Evolutionary conservation across 2,113 vertebrate species (phyloP).

Genomic region (Prunella himalayana): DNA sequence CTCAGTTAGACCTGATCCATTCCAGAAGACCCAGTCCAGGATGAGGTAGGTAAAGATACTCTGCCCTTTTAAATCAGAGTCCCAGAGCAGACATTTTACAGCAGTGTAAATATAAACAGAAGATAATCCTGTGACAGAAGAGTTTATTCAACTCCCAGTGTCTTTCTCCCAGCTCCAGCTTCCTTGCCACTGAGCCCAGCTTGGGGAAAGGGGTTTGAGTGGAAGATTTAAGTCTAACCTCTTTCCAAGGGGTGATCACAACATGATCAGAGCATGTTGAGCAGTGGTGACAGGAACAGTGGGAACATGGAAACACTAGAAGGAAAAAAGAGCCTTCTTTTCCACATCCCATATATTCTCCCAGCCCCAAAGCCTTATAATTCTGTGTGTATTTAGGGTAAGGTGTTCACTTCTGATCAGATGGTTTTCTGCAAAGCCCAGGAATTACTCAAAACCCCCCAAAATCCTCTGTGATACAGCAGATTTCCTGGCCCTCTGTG

Average conservation of each 20-base stretch:
- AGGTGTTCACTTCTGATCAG: background rate
- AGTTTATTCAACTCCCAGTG: background rate
- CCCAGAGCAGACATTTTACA: background rate
- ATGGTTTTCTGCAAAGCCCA: background rate
- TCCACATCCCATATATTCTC: background rate
- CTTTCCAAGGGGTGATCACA: background rate
- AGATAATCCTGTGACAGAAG: background rate
- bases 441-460: background rate
- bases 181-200: background rate
- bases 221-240: background rate
- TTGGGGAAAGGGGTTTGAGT: background rate
- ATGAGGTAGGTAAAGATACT: background rate
- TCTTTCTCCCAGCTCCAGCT: background rate
- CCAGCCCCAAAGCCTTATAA: background rate
- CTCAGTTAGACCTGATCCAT: background rate
- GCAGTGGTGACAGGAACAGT: background rate
- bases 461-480: background rate
- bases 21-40: background rate
- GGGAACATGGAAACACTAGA: fast-evolving
- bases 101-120: background rate
- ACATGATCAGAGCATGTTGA: background rate
- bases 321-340: background rate
- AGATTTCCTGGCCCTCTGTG: background rate
- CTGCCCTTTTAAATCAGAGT: background rate
- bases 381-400: background rate